These are phyloP conservation scores for Aeoliscus strigatus DNA, from an alignment of 2,797 vertebrate genomes.

Conservation along the genomic window DNA sequence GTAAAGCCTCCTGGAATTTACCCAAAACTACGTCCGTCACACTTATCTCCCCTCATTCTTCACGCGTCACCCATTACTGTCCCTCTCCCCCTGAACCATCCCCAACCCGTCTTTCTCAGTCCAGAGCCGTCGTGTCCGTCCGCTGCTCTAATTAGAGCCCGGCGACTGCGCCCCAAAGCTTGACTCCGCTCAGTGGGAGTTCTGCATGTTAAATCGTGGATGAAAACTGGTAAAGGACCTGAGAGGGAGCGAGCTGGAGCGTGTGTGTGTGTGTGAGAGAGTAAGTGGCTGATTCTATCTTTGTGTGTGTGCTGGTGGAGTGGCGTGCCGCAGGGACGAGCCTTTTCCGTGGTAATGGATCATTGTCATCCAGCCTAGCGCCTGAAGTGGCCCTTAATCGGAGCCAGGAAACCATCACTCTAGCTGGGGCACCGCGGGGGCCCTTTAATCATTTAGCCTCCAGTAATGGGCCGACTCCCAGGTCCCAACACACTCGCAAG, in stretches of 20 bases:
- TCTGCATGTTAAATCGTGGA: constrained; percentile 45
- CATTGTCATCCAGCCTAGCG: constrained; percentile 30
- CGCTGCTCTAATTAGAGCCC: constrained; percentile 36
- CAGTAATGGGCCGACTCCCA: constrained; percentile 33
- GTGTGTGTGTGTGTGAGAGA: not conserved
- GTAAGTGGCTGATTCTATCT: constrained; percentile 7
- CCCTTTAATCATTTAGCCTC: constrained; percentile 41
- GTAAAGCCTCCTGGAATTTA: too few species aligned
- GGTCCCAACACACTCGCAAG: constrained; percentile 1
- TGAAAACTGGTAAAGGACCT: constrained; percentile 20
- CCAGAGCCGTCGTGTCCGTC: constrained; percentile 16
- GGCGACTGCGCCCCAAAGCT: constrained; percentile 16
- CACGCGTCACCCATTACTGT: too few species aligned
- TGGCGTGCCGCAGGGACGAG: constrained; percentile 5
- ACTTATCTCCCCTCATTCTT: too few species aligned
- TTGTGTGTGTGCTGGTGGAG: constrained; percentile 6
- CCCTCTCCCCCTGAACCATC: constrained; percentile 3
- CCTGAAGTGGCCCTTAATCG: constrained; percentile 39
- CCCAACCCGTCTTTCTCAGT: not conserved
- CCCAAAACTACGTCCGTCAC: too few species aligned
- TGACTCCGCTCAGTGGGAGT: constrained; percentile 25
- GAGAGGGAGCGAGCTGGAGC: constrained; percentile 2
- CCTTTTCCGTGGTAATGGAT: constrained; percentile 36
- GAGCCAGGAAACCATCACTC: constrained; percentile 38
- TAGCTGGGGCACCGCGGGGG: constrained; percentile 25